Evolutionary conservation across 1,140 invertebrate species (phyloP).

Genomic region (Rhagoletis pomonella): DNA sequence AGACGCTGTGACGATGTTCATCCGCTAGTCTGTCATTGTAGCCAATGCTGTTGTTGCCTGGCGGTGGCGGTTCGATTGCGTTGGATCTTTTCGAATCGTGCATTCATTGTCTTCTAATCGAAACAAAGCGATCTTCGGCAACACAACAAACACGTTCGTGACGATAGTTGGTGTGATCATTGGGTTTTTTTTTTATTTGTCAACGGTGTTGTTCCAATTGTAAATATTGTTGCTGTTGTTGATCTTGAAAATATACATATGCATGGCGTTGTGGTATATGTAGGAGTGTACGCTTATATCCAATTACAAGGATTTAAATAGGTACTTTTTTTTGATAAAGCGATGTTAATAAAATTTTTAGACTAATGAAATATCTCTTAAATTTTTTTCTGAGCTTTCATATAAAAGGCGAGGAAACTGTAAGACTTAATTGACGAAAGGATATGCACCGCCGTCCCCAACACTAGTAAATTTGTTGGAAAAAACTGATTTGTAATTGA

Average conservation of each 20-base stretch:
- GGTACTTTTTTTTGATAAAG: too few species aligned
- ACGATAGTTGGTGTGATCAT: not conserved
- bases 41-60: not conserved
- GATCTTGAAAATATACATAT: not conserved
- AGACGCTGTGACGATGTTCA: not conserved
- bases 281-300: too few species aligned
- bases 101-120: slow-evolving; percentile 41
- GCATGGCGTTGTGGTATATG: not conserved
- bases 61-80: not conserved
- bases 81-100: slow-evolving; percentile 16
- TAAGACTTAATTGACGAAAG: too few species aligned
- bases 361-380: too few species aligned
- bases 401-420: too few species aligned
- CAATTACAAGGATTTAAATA: too few species aligned
- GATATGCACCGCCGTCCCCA: too few species aligned
- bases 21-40: not conserved
- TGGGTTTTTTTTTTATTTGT: not conserved
- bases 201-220: slow-evolving; percentile 21
- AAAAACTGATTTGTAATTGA: too few species aligned
- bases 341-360: too few species aligned
- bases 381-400: too few species aligned
- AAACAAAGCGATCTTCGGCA: not conserved
- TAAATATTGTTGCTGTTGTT: not conserved
- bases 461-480: too few species aligned
- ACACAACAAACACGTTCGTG: slow-evolving; percentile 13